phyloP scores from a whole-genome alignment of 2,888 invertebrate species.

The Pristionchus fissidentatus region DNA sequence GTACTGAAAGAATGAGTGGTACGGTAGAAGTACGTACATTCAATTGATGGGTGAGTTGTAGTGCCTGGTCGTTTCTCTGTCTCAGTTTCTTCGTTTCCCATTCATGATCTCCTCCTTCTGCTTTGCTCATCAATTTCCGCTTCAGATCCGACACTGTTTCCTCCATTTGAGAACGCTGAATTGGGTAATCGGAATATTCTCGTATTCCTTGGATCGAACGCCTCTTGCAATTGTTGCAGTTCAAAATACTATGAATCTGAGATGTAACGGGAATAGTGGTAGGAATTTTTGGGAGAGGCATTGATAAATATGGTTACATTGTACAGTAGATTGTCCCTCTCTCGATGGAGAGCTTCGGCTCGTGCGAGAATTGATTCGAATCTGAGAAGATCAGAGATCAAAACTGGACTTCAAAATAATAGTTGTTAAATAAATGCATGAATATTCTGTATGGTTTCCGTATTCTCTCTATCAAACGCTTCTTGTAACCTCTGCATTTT shows the following conservation, averaged over 20 bases:
- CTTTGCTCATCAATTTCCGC: constrained; percentile 64
- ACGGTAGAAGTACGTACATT: constrained; percentile 55
- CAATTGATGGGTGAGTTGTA: constrained; percentile 69
- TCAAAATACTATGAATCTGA: background rate
- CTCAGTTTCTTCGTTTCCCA: constrained; percentile 71
- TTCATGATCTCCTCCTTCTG: constrained; percentile 62
- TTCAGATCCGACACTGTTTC: constrained; percentile 72
- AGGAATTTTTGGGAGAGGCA: background rate
- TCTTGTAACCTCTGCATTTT: too few relatives aligned
- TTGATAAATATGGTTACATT: constrained; percentile 57
- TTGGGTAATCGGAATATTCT: background rate
- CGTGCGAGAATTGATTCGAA: constrained; percentile 65
- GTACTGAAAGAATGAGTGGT: too few relatives aligned
- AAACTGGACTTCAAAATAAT: too few relatives aligned
- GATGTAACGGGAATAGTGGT: background rate
- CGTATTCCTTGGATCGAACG: background rate
- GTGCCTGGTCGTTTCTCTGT: constrained; percentile 72
- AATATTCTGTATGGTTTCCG: too few relatives aligned
- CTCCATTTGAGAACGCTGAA: constrained; percentile 71
- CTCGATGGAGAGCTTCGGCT: constrained; percentile 64
- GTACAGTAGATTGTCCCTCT: constrained; percentile 63
- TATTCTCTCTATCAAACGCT: too few relatives aligned
- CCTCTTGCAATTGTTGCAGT: background rate
- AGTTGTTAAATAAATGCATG: too few relatives aligned
- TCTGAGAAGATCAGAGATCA: constrained; percentile 46